Evolutionary conservation across 2,888 invertebrate genomes (phyloP), one percentile per base, ranked within the genome.

Genomic region (Pachycephus smyrnensis): DNA sequence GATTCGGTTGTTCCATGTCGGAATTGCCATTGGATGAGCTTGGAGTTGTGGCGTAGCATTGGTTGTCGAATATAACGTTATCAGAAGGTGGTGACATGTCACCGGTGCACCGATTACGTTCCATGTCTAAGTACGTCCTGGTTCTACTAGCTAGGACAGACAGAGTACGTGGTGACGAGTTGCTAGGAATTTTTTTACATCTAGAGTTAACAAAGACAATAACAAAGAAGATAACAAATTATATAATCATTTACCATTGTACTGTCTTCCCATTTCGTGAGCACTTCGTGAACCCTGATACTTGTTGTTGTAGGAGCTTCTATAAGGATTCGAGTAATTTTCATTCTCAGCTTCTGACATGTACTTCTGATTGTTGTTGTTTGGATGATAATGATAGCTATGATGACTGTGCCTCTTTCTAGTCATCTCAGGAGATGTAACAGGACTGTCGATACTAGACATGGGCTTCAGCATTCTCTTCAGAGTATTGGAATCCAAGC

Each of bases 381-480:
- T 88, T 12, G 90, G 89, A 82, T 91, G 90, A 80, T 90, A 90
- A 82, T 92, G 90, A 80, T 90, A 89, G 86, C 94, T 94, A 86
- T 94, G 94, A 89, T 94, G 94, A 74, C 94, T 95, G 91, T 96
- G 96, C 76, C 96, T 94, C 74, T 96, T 94, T 75, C 97, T 94
- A 32, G 96, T 96, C 96, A 97, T 97, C 93, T 97, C 97, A 30
- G 97, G 97, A 78, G 97, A 97, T 75, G 97, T 97, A 76, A 96
- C 97, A 1, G 97, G 97, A 89, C 96, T 97, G 90, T 97, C 97
- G 79, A 95, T 95, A 85, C 96, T 97, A 35, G 98, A 96, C 95
- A 98, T 97, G 75, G 98, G 98, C 89, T 98, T 98, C 86, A 98
- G 93, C 97, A 98, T 98, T 83, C 97, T 94, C 92, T 98, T 98